Conservation (phyloP, 2,888 invertebrate genomes). For the Anorthoa munda region DNA sequence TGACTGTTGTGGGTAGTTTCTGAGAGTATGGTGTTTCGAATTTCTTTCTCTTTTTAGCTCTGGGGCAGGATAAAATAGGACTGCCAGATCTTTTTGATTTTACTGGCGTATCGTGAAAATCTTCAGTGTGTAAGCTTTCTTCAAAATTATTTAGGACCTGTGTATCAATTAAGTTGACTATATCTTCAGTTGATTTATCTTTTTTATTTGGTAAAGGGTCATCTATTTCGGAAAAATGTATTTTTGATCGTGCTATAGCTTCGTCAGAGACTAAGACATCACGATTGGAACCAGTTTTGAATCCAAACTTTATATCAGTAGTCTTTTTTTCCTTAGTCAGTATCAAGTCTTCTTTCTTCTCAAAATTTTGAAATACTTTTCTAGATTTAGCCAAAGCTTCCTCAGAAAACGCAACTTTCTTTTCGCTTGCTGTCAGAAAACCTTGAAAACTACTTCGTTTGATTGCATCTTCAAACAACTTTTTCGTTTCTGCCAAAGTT, state of each 20-base stretch:
- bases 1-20: conserved; percentile 24
- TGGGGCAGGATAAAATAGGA: conserved; percentile 85
- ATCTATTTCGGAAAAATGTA: conserved; percentile 52
- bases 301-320: conserved; percentile 12
- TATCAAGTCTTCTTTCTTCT: conserved; percentile 4
- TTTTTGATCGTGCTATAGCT: conserved; percentile 44
- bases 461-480: conserved; percentile 74
- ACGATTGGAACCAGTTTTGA: conserved; percentile 43
- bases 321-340: neutral
- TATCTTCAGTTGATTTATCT: conserved; percentile 28
- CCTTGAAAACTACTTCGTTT: conserved; percentile 33
- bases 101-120: conserved; percentile 75
- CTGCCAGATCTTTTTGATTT: conserved; percentile 81
- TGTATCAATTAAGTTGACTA: conserved; percentile 77
- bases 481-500: conserved; percentile 73
- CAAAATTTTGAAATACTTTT: conserved; percentile 67
- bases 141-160: conserved; percentile 84
- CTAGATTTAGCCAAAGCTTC: conserved; percentile 66
- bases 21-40: conserved; percentile 81
- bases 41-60: conserved; percentile 78
- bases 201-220: conserved; percentile 15
- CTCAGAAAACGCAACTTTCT: conserved; percentile 56
- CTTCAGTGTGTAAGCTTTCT: conserved; percentile 80
- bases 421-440: conserved; percentile 62
- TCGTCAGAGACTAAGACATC: conserved; percentile 32